These are phyloP conservation scores for Phoeniculus purpureus DNA, from an alignment of 2,797 vertebrate genomes.

Conservation along the genomic window DNA sequence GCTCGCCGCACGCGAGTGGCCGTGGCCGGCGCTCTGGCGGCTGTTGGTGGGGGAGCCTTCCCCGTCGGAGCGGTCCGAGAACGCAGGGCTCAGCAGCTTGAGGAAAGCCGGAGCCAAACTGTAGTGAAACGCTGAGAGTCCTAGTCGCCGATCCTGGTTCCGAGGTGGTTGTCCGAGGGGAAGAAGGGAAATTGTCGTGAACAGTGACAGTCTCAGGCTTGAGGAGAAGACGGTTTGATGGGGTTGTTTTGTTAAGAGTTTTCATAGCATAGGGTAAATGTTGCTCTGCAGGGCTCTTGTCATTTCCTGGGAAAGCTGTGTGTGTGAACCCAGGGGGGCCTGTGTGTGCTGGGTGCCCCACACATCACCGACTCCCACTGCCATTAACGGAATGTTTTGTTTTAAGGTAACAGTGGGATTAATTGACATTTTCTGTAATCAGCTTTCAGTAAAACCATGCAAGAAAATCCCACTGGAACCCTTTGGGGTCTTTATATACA, in stretches of 20 bases:
- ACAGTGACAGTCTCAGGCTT: not conserved
- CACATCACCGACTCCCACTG: not conserved
- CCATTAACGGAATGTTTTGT: slow-evolving; percentile 4
- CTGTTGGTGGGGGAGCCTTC: rapidly evolving
- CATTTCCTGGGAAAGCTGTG: not conserved
- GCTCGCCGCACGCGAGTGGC: not conserved
- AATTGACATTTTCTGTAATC: slow-evolving; percentile 30
- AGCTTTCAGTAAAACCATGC: slow-evolving; percentile 10
- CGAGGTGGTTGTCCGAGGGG: not conserved
- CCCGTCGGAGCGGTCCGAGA: not conserved
- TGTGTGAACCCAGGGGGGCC: not conserved
- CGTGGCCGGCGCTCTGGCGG: not conserved
- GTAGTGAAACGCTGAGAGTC: not conserved
- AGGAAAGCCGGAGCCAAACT: not conserved
- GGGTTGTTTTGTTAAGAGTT: not conserved
- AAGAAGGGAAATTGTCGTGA: not conserved
- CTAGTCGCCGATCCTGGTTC: not conserved
- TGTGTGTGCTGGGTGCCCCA: not conserved
- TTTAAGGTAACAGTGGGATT: slow-evolving; percentile 2
- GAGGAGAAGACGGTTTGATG: not conserved
- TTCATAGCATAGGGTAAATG: not conserved
- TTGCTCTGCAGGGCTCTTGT: not conserved
- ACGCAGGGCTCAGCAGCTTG: not conserved
- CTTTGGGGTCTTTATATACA: not conserved
- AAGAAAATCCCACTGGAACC: slow-evolving; percentile 25